Evolutionary conservation across 1,140 invertebrate species (phyloP), one percentile per base, ranked within the genome.

Genomic region (Aethina tumida): DNA sequence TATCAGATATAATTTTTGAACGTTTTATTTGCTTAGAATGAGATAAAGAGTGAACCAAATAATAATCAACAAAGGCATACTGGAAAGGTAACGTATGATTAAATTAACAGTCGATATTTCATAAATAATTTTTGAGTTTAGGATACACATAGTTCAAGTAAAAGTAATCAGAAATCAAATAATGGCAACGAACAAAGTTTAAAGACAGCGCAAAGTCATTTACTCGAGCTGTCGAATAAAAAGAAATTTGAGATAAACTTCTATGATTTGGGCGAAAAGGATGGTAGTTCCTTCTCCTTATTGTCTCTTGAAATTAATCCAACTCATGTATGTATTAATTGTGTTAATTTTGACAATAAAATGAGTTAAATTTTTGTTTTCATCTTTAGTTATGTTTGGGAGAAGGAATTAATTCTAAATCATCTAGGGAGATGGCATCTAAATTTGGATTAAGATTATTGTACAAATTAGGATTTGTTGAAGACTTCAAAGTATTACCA

Each of bases 351-450:
- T 31, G 10, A 14, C 21, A 36, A 3, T 27, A 16, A 8, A 26
- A 12, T 27, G 14, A 24, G 22, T 28, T n/a, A 2, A 17, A 24
- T 34, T 2, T n/a, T 25, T 34, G 22, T 12, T 27, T 17, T 26
- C 14, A 35, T 43, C 39, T 47, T 33, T 24, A 55, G 53, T 35
- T 51, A 4, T 55, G 53, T 38, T 49, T 51, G 18, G 53, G 53
- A 15, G 34, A 49, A 35, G 50, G 44, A 14, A 8, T 37, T 3
- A 45, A 31, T 31, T 12, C 20, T 8, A 40, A 46, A 28, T 39
- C 40, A 34, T 35, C 50, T 13, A 28, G 43, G 35, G 41, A 53
- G 29, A 41, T 37, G 19, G 48, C 48, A 8, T 38, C 53, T 25
- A 26, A 41, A 25, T 39, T 43, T 17, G 50, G 48, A 7, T 39